A percentile compares a stretch with the other conserved stretches of the same genome.
These are phyloP conservation scores for Drosophila tropicalis DNA, from an alignment of 1,140 invertebrate genomes.

Conservation along the genomic window DNA sequence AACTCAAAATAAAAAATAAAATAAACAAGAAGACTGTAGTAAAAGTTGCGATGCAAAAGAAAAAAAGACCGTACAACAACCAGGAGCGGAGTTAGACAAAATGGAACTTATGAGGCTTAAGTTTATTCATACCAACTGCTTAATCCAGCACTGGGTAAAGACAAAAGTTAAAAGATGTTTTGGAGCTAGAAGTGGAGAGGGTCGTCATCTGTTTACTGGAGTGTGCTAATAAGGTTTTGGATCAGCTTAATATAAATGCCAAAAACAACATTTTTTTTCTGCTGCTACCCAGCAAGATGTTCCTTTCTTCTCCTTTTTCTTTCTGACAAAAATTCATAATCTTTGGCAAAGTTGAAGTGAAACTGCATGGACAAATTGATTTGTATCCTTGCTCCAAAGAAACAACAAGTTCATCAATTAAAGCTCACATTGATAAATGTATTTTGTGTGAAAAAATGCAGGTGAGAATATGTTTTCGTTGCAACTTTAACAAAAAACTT, in stretches of 20 bases:
- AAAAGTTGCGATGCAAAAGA: slow-evolving; percentile 45
- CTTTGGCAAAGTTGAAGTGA: slow-evolving; percentile 1
- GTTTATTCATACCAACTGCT: too few species aligned
- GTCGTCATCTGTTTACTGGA: slow-evolving; percentile 43
- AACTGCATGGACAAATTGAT: slow-evolving; percentile 1
- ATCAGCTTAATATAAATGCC: slow-evolving; percentile 46
- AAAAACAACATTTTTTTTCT: not conserved
- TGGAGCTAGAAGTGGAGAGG: slow-evolving; percentile 1
- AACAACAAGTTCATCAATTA: slow-evolving; percentile 2
- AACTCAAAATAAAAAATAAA: slow-evolving; percentile 11
- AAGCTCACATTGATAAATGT: not conserved
- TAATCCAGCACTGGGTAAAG: not conserved
- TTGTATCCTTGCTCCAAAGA: not conserved
- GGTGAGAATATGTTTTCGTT: slow-evolving; percentile 3
- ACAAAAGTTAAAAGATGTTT: slow-evolving; percentile 7
- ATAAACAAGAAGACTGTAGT: slow-evolving; percentile 7
- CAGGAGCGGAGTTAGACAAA: slow-evolving; percentile 9
- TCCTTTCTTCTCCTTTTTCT: not conserved
- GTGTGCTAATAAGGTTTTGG: slow-evolving; percentile 60
- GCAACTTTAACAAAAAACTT: not conserved
- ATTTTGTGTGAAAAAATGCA: not conserved
- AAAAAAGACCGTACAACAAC: not conserved
- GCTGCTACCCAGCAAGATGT: too few species aligned
- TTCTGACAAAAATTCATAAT: not conserved
- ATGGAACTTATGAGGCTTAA: too few species aligned